phyloP scores from a whole-genome alignment of 2,888 invertebrate species.

The Lasioglossum pauxillum region DNA sequence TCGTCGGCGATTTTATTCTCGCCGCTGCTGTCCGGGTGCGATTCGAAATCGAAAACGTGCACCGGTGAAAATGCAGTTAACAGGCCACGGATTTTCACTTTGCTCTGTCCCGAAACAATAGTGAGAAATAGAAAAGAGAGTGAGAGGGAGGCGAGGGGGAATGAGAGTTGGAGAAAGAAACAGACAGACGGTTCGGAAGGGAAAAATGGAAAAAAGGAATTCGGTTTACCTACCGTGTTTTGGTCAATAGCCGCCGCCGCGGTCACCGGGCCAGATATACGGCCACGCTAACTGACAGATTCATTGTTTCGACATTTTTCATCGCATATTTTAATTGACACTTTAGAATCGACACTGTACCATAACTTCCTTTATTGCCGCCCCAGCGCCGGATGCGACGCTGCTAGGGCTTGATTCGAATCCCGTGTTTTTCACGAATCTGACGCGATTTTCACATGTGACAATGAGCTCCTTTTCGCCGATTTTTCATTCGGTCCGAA shows the following conservation, averaged over 20 bases:
- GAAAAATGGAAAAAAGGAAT: slow-evolving; percentile 52
- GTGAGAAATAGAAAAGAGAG: slow-evolving; percentile 18
- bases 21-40: slow-evolving; percentile 12
- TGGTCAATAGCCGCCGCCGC: slow-evolving; percentile 35
- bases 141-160: background rate
- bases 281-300: slow-evolving; percentile 56
- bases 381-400: slow-evolving; percentile 36
- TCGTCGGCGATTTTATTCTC: slow-evolving; percentile 52
- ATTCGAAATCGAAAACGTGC: slow-evolving; percentile 42
- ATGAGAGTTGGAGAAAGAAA: background rate
- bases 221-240: slow-evolving; percentile 34
- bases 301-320: slow-evolving; percentile 68
- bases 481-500: background rate
- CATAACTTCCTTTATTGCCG: slow-evolving; percentile 36
- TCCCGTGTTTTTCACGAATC: background rate
- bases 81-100: slow-evolving; percentile 17
- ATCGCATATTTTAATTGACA: slow-evolving; percentile 69
- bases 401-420: background rate
- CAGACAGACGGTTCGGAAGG: background rate
- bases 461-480: background rate
- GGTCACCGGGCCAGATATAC: slow-evolving; percentile 22
- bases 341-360: slow-evolving; percentile 40
- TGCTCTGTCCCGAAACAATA: slow-evolving; percentile 61
- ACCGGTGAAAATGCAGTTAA: slow-evolving; percentile 50
- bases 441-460: background rate